phyloP scores from a whole-genome alignment of 2,797 vertebrate genomes.

The Helicolenus hilgendorfi region DNA sequence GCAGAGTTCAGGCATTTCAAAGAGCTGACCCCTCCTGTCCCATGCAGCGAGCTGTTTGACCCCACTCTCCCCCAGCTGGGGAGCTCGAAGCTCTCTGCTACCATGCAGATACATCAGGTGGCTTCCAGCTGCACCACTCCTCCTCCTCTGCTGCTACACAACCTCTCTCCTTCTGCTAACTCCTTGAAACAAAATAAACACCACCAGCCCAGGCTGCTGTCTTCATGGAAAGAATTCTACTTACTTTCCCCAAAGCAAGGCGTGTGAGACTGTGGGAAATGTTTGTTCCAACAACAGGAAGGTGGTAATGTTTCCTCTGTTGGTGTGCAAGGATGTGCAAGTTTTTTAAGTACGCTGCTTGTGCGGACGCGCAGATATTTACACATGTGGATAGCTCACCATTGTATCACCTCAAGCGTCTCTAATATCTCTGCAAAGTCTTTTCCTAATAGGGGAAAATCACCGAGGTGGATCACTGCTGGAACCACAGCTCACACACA shows the following conservation, averaged over 20 bases:
- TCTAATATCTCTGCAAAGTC: background rate
- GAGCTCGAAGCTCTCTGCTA: background rate
- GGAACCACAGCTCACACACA: background rate
- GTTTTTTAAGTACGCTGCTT: background rate
- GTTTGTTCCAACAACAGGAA: conserved; percentile 81
- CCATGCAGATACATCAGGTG: conserved; percentile 65
- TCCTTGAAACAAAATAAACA: conserved; percentile 62
- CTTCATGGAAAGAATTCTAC: conserved; percentile 58
- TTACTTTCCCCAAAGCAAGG: conserved; percentile 18
- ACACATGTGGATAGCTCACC: background rate
- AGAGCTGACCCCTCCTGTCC: conserved; percentile 38
- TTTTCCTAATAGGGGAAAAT: conserved; percentile 67
- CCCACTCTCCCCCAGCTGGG: conserved; percentile 34
- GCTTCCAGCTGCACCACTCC: conserved; percentile 32
- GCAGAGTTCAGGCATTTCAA: conserved; percentile 67
- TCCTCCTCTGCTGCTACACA: background rate
- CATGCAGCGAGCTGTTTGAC: conserved; percentile 39
- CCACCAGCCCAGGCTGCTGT: conserved; percentile 1
- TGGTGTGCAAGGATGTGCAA: conserved; percentile 27
- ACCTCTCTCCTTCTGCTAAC: background rate
- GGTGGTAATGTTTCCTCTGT: conserved; percentile 76
- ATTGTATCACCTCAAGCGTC: background rate
- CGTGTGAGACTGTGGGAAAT: conserved; percentile 66
- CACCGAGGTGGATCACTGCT: background rate
- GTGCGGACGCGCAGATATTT: background rate